Evolutionary conservation across 1,140 invertebrate species (phyloP), one percentile per base, ranked within the genome.

Genomic region (Protaetia brevitarsis): DNA sequence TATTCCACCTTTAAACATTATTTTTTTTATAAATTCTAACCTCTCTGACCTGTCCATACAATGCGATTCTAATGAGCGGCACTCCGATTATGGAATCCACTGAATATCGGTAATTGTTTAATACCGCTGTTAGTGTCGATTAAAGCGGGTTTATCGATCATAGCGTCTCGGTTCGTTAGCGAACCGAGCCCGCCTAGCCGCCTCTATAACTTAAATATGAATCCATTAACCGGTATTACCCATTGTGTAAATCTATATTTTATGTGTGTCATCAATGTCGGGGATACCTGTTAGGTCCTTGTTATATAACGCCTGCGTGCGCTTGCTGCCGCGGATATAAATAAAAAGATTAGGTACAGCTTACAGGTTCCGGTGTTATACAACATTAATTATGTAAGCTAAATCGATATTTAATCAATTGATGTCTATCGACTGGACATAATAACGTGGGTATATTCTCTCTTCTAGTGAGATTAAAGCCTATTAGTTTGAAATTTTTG

Each of bases 51-150:
- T n/a, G 19, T 41, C 31, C 13, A 63, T 4, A 62, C 21, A 41
- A 63, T 41, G 11, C 31, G 0, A 30, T 37, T 26, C 27, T 41
- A 37, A 8, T 19, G 13, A 29, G 27, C n/a, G 7, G 59, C 13
- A 62, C 27, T 34, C 59, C 3, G 59, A 62, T 62, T 62, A 62
- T 16, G 29, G 59, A 63, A n/a, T 30, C 34, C n/a, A 41, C 41
- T 37, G 61, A 63, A 63, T 41, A 63, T 63, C 26, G 61, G 31
- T 63, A 63, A 63, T 63, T 63, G 34, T 63, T 63, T 63, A 23
- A 45, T 63, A 13, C 59, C 34, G 59, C 19, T 62, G 13, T 62
- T 62, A 59, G 26, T 29, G 57, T 31, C 57, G 26, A 27, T 59
- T 59, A 57, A 7, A 57, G 56, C 19, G n/a, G 56, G 7, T 57